Evolutionary conservation across 2,797 vertebrate species (phyloP).

Genomic region (Chloroceryle inda): DNA sequence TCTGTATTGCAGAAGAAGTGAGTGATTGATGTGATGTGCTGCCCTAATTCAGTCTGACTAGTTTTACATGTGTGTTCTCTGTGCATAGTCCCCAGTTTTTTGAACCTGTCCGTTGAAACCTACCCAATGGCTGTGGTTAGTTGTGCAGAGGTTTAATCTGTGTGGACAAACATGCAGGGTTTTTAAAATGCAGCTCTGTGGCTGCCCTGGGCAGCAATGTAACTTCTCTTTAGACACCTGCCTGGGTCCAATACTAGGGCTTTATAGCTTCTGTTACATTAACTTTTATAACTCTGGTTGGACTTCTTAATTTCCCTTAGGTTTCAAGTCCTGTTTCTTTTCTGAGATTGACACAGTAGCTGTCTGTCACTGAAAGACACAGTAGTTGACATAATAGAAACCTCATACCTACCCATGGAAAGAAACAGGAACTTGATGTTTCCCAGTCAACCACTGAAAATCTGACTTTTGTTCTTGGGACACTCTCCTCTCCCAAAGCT

Average conservation of each 20-base stretch:
- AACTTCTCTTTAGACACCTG: background rate
- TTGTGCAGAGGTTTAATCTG: background rate
- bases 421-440: background rate
- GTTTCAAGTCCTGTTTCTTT: background rate
- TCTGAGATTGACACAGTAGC: background rate
- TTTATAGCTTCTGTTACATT: background rate
- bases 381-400: background rate
- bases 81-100: background rate
- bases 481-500: background rate
- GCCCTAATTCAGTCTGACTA: background rate
- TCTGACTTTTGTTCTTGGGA: background rate
- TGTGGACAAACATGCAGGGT: background rate
- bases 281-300: background rate
- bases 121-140: background rate
- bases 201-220: background rate
- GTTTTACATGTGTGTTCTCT: background rate
- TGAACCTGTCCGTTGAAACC: background rate
- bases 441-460: background rate
- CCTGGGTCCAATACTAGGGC: background rate
- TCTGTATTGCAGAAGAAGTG: background rate
- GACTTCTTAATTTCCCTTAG: background rate
- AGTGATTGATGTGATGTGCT: constrained; percentile 23
- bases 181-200: background rate
- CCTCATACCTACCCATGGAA: background rate
- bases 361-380: background rate